These are phyloP conservation scores for Vanessa cardui DNA, from an alignment of 2,888 invertebrate species.

Conservation along the genomic window DNA sequence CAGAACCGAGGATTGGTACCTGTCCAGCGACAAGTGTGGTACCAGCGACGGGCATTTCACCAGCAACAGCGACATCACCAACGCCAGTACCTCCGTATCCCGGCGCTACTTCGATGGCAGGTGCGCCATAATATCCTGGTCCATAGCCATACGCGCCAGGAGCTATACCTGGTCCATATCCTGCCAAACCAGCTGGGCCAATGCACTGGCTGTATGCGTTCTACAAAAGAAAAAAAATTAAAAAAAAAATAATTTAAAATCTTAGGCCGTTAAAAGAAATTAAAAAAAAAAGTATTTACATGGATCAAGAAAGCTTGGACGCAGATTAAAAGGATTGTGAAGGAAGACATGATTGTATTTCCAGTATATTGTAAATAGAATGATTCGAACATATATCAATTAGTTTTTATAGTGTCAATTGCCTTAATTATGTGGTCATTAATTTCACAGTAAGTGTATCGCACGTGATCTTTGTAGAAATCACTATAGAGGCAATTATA, in stretches of 20 bases:
- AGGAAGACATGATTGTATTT: constrained; percentile 36
- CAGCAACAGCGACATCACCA: constrained; percentile 46
- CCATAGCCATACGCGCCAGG: constrained; percentile 3
- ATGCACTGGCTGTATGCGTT: constrained; percentile 19
- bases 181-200: constrained; percentile 8
- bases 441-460: neutral
- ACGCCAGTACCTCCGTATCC: neutral
- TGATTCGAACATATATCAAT: neutral
- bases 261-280: neutral
- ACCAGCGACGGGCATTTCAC: constrained; percentile 41
- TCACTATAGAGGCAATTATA: neutral
- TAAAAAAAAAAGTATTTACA: constrained; percentile 38
- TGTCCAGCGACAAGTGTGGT: neutral
- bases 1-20: neutral
- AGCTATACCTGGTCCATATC: neutral
- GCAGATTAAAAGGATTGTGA: constrained; percentile 43
- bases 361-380: neutral
- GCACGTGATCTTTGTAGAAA: neutral
- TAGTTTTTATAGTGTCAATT: neutral
- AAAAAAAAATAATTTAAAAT: neutral
- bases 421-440: neutral
- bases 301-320: constrained; percentile 55
- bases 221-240: constrained; percentile 6
- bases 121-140: neutral
- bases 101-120: neutral